Evolutionary conservation across 2,797 vertebrate genomes (phyloP), one percentile per base, ranked within the genome.

Genomic region (Decapterus maruadsi): DNA sequence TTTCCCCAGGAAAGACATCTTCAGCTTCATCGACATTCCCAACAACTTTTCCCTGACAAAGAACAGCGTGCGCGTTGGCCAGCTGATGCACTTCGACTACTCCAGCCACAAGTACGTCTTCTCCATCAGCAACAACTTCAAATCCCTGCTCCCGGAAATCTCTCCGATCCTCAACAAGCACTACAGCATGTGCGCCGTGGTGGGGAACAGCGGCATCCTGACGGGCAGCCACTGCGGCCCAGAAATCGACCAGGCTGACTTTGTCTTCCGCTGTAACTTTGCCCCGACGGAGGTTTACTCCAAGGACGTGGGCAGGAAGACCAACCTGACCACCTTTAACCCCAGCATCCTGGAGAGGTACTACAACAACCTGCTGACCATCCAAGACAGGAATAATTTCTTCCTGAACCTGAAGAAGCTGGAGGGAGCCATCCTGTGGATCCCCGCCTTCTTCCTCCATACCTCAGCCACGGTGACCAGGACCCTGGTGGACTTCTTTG

Each of bases 41-140:
- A 96, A 95, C 91, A 99, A 99, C 93, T 99, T 99, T 89, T 97
- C 97, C 70, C 94, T 99, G 90, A 98, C 96, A 58, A 98, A 98
- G 94, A 96, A 81, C 81, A 97, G 96, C 0, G 97, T 99, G 31
- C 96, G 95, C 2, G 95, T 98, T 0, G 98, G 98, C 74, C 98
- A 99, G 93, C 95, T 99, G 88, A 98, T 99, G 97, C 98, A 99
- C 91, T 99, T 98, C 19, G 98, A 99, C 85, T 99, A 99, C 87
- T 99, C 98, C 91, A 99, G 97, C 95, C 97, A 99, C 79, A 99
- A 99, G 85, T 99, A 99, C 0, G 98, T 99, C 43, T 99, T 99
- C 91, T 97, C 98, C 72, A 97, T 99, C 90, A 97, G 97, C 89
- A 97, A 97, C 90, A 99, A 97, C 95, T 97, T 99, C 89, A 95